Evolutionary conservation across 2,113 vertebrate species (phyloP).

Genomic region (Vombatus ursinus): DNA sequence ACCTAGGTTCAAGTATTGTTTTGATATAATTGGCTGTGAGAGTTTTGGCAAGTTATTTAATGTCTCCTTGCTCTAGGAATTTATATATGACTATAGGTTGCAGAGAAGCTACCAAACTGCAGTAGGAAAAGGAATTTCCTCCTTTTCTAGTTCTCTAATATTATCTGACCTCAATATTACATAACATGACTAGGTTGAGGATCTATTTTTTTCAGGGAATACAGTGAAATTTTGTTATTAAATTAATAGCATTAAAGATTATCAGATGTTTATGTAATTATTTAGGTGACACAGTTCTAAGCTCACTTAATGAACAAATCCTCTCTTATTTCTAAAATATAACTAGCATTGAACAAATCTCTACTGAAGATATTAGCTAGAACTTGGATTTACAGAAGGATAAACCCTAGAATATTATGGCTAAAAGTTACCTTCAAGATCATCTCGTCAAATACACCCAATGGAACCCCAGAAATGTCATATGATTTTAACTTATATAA

Average conservation of each 20-base stretch:
- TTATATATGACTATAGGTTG: background rate
- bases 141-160: background rate
- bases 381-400: too few relatives aligned
- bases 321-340: background rate
- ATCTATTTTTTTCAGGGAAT: background rate
- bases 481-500: background rate
- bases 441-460: background rate
- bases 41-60: background rate
- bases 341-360: background rate
- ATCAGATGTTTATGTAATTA: background rate
- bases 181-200: background rate
- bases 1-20: background rate
- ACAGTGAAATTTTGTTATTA: background rate
- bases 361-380: background rate
- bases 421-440: background rate
- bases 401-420: too few relatives aligned
- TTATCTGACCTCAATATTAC: background rate
- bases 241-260: background rate
- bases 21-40: background rate
- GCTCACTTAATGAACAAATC: background rate
- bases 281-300: background rate
- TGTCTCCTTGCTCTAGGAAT: background rate
- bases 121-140: background rate
- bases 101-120: background rate
- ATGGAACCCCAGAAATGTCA: background rate